Evolutionary conservation across 2,113 vertebrate species (phyloP).

Genomic region (Strigops habroptila): DNA sequence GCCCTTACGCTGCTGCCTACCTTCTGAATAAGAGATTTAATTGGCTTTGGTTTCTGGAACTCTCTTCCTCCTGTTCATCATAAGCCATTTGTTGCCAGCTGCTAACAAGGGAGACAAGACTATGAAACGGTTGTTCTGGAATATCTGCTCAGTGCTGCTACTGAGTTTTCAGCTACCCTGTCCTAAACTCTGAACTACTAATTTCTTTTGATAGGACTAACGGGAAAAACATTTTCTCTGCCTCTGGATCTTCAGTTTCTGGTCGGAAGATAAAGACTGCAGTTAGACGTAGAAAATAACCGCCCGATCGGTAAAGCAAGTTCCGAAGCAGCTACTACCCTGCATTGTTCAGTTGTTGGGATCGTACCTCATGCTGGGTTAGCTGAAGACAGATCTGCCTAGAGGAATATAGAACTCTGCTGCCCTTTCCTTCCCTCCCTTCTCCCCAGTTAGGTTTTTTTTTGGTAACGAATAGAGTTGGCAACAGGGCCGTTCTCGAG

Average conservation of each 20-base stretch:
- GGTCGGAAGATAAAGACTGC: slow-evolving; percentile 96
- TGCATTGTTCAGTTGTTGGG: slow-evolving; percentile 70
- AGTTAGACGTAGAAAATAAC: slow-evolving; percentile 92
- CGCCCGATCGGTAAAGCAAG: slow-evolving; percentile 47
- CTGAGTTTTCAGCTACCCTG: background rate
- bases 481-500: slow-evolving; percentile 65
- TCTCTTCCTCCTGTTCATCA: background rate
- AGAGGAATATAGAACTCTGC: slow-evolving; percentile 64
- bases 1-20: background rate
- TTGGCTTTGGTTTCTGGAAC: slow-evolving; percentile 14
- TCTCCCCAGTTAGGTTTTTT: background rate
- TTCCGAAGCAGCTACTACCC: slow-evolving; percentile 68
- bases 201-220: slow-evolving; percentile 75
- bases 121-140: slow-evolving; percentile 18
- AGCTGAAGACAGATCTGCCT: slow-evolving; percentile 71
- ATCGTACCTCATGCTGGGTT: slow-evolving; percentile 72
- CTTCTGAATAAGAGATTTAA: background rate
- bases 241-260: slow-evolving; percentile 76
- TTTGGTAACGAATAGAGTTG: slow-evolving; percentile 63
- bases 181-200: slow-evolving; percentile 46
- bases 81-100: slow-evolving; percentile 2
- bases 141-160: slow-evolving; percentile 22
- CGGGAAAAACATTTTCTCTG: slow-evolving; percentile 73
- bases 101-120: slow-evolving; percentile 18
- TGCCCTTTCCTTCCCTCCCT: slow-evolving; percentile 25